Conservation (phyloP, 2,797 vertebrate species). For the Dendrocincla fuliginosa region DNA sequence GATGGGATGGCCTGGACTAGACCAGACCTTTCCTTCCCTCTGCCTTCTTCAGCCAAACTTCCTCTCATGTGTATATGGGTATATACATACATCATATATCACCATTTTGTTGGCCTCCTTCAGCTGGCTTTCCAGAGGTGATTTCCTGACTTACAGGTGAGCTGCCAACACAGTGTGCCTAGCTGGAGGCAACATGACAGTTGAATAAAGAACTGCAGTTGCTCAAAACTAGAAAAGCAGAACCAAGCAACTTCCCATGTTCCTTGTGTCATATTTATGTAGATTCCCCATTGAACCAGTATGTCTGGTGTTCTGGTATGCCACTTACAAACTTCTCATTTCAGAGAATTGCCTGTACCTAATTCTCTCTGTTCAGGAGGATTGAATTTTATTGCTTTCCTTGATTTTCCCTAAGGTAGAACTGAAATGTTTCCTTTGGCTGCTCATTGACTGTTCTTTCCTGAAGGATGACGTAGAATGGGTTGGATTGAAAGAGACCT, state of each 20-base stretch:
- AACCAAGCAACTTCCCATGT: neutral
- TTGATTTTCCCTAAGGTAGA: neutral
- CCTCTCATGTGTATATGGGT: fast-evolving
- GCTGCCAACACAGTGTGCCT: neutral
- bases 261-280: neutral
- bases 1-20: neutral
- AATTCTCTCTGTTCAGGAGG: neutral
- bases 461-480: neutral
- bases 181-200: fast-evolving
- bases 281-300: neutral
- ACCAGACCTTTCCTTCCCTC: neutral
- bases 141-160: neutral
- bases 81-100: fast-evolving
- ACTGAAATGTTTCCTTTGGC: neutral
- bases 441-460: neutral
- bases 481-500: neutral
- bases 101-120: neutral
- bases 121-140: neutral
- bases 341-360: neutral
- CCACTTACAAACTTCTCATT: neutral
- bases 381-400: neutral
- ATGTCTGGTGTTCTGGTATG: neutral
- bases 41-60: neutral
- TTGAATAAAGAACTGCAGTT: neutral
- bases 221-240: neutral